These are phyloP conservation scores for Cirrhinus molitorella DNA, from an alignment of 2,797 vertebrate species.

Conservation along the genomic window DNA sequence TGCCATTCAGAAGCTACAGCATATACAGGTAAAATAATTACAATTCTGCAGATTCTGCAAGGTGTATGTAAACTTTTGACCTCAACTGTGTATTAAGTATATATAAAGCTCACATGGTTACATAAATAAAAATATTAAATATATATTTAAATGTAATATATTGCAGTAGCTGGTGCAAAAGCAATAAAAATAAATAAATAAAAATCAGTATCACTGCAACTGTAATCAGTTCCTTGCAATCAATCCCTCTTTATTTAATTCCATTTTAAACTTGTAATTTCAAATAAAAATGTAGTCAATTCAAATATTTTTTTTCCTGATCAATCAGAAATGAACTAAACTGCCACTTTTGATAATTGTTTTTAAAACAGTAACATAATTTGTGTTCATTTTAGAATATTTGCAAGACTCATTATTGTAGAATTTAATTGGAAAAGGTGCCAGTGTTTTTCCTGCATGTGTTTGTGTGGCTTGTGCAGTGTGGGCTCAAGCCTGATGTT, in stretches of 20 bases:
- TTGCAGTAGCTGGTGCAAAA: not conserved
- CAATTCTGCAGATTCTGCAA: too few relatives aligned
- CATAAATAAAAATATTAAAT: too few relatives aligned
- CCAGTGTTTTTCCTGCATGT: not conserved
- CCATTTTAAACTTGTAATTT: not conserved
- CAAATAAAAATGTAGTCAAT: not conserved
- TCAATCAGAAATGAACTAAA: not conserved
- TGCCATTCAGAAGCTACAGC: too few relatives aligned
- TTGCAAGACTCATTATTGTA: not conserved
- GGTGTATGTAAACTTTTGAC: too few relatives aligned
- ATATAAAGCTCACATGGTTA: not conserved
- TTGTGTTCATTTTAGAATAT: not conserved
- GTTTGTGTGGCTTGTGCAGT: not conserved
- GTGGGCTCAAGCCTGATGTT: constrained; percentile 59
- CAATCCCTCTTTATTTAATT: not conserved
- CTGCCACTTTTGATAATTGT: not conserved
- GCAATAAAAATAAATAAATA: too few relatives aligned
- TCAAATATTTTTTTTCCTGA: not conserved
- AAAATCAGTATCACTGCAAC: not conserved
- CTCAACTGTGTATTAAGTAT: too few relatives aligned
- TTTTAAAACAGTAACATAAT: not conserved
- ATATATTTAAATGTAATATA: not conserved
- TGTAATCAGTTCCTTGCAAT: not conserved
- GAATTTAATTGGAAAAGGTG: not conserved
- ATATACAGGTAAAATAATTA: too few relatives aligned